Percentiles rank a stretch among this genome's conserved stretches.
phyloP scores from a whole-genome alignment of 2,113 vertebrate genomes.

The Glaucidium brasilianum region DNA sequence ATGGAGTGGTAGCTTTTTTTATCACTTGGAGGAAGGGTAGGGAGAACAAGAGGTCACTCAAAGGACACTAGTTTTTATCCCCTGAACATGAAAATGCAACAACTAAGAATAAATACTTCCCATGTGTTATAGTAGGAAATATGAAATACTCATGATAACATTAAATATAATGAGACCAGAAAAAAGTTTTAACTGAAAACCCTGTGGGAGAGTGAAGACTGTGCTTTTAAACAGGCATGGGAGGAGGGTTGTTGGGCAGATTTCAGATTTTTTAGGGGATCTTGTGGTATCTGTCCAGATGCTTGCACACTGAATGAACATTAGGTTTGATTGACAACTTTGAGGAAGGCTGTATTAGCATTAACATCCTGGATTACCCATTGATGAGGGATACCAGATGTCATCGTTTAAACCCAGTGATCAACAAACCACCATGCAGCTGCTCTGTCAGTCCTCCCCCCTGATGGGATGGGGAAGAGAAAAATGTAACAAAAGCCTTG shows the following conservation, averaged over 20 bases:
- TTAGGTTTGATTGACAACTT: background rate
- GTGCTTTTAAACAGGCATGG: background rate
- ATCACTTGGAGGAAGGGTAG: background rate
- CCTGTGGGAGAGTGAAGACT: background rate
- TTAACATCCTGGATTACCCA: background rate
- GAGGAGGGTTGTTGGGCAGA: fast-evolving
- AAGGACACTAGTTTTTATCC: background rate
- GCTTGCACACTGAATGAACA: background rate
- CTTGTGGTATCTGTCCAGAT: background rate
- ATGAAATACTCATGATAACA: background rate
- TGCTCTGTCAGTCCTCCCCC: too few species aligned
- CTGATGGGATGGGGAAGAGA: too few species aligned
- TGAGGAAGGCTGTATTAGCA: background rate
- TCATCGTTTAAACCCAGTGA: too few species aligned
- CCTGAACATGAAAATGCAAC: background rate
- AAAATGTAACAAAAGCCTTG: too few species aligned
- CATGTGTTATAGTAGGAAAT: background rate
- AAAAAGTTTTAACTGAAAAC: background rate
- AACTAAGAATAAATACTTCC: background rate
- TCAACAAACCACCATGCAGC: too few species aligned
- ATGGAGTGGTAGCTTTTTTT: background rate
- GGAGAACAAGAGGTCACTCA: background rate
- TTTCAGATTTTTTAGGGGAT: background rate
- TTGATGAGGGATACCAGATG: background rate
- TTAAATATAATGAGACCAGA: background rate